Evolutionary conservation across 2,888 invertebrate species (phyloP), one percentile per base, ranked within the genome.

Genomic region (Drosophila cyrtoloma): DNA sequence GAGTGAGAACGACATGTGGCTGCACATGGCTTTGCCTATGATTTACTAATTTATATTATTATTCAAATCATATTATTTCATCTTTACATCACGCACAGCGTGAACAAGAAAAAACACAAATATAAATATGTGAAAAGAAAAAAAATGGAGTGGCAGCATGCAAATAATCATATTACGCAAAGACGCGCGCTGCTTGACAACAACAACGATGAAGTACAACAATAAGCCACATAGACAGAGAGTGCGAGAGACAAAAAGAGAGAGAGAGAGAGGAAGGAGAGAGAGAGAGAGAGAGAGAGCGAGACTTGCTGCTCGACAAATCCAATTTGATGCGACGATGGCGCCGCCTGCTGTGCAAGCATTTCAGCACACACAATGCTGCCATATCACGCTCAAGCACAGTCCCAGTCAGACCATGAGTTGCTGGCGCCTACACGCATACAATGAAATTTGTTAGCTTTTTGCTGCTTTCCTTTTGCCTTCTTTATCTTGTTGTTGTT

Each of bases 21-120:
- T 61, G 60, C 59, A 47, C 42, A 44, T 51, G 70, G 66, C 76
- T 82, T 74, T 83, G 74, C 74, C 62, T 86, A 86, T 88, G 91
- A 91, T 90, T 86, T 91, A 84, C 85, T 91, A 91, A 91, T 92
- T 92, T 91, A 88, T 47, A 91, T 92, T 92, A 91, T 92, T 92
- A 92, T 92, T 92, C 92, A 92, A 92, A 92, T 92, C 91, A 91
- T 91, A 92, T 91, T 92, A 92, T 89, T 92, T 88, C 88, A 92
- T 91, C 84, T 79, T 81, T 76, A 79, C 61, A 61, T 53, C 76
- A 73, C 76, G 76, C 75, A 57, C 32, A 52, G 62, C 59, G 39
- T 39, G 58, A 67, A 53, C 22, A 33, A 66, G 14, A 33, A 39
- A 30, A 56, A 28, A 39, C 16, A 7, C 19, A 5, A 39, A 44